phyloP scores from a whole-genome alignment of 2,797 vertebrate species.

The Anguilla obscura region DNA sequence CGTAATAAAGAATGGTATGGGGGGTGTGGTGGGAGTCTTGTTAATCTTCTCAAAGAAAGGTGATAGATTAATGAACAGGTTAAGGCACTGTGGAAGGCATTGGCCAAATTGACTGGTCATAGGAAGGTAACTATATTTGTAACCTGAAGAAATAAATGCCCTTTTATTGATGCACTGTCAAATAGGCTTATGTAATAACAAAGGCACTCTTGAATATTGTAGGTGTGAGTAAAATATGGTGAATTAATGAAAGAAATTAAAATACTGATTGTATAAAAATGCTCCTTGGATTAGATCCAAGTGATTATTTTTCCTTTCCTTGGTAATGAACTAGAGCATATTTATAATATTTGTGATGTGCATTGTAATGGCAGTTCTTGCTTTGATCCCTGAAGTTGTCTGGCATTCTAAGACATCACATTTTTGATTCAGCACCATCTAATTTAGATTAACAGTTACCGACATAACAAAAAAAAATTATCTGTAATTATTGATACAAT shows the following conservation, averaged over 20 bases:
- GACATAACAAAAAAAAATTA: constrained; percentile 39
- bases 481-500: constrained; percentile 44
- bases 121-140: not conserved
- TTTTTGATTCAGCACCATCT: constrained; percentile 42
- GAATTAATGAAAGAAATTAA: not conserved
- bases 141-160: constrained; percentile 11
- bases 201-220: constrained; percentile 10
- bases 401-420: constrained; percentile 38
- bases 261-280: not conserved
- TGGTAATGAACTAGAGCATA: constrained; percentile 14
- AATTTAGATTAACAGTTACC: constrained; percentile 46
- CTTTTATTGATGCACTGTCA: constrained; percentile 9
- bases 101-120: not conserved
- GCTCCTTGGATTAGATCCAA: not conserved
- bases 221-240: not conserved
- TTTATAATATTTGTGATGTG: constrained; percentile 2
- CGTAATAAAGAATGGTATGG: not conserved
- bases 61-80: not conserved
- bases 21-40: not conserved
- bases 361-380: constrained; percentile 21
- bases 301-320: not conserved
- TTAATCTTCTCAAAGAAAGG: not conserved
- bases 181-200: not conserved
- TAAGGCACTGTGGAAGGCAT: not conserved
- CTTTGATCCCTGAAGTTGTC: constrained; percentile 37